Conservation (phyloP, 1,140 invertebrate genomes). For the Lethrus apterus region DNA sequence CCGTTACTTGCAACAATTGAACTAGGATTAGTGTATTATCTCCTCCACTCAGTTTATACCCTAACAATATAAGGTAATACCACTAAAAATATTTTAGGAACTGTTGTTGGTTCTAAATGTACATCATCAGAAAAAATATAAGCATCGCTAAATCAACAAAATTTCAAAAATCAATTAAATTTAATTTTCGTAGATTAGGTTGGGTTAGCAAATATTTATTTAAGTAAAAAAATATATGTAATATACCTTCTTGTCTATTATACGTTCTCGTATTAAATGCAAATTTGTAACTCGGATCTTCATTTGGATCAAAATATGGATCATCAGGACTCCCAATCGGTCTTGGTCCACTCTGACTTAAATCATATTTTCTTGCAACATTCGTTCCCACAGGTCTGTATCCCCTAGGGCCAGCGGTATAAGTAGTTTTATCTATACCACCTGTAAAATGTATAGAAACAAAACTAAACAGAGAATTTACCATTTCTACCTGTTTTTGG, state of each 20-base stretch:
- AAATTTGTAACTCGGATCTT: constrained; percentile 64
- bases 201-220: no score
- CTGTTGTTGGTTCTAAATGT: no score
- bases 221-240: background rate
- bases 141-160: no score
- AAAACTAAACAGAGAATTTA: background rate
- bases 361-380: constrained; percentile 58
- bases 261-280: constrained; percentile 57
- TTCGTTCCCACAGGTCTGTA: constrained; percentile 62
- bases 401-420: constrained; percentile 64
- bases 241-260: constrained; percentile 50
- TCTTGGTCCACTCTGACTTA: constrained; percentile 55
- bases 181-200: no score
- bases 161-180: no score
- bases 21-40: no score
- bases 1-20: no score
- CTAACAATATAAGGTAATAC: no score
- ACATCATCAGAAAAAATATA: no score
- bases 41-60: no score
- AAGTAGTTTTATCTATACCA: constrained; percentile 55
- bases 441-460: constrained; percentile 27
- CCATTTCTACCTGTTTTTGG: constrained; percentile 46
- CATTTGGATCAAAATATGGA: constrained; percentile 60
- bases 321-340: constrained; percentile 54
- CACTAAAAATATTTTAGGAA: no score